Conservation (phyloP, 2,113 vertebrate species). For the Chaetodon auriga region DNA sequence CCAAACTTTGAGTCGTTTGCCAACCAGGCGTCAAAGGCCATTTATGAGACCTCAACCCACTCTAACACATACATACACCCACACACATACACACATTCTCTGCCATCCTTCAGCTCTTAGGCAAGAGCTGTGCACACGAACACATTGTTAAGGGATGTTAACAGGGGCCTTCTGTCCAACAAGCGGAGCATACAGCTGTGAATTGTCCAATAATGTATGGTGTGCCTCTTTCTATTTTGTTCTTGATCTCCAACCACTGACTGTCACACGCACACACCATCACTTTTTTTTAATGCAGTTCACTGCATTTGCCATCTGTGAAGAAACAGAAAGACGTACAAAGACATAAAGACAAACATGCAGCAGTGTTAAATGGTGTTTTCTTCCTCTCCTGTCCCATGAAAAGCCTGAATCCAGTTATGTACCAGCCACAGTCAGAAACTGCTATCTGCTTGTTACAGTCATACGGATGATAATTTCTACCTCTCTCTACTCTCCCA, state of each 20-base stretch:
- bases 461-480: no score
- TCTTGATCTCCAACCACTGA: not conserved
- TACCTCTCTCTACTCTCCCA: no score
- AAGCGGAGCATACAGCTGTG: not conserved
- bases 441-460: no score
- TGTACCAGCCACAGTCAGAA: not conserved
- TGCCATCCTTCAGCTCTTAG: not conserved
- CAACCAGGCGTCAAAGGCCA: slow-evolving; percentile 32
- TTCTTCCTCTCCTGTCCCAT: not conserved
- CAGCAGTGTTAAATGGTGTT: not conserved
- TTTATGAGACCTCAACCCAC: slow-evolving; percentile 16
- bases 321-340: not conserved
- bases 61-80: not conserved
- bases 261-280: not conserved
- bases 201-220: not conserved
- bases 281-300: not conserved
- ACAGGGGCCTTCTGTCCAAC: slow-evolving; percentile 17
- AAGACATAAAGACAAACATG: not conserved
- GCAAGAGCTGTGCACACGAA: not conserved
- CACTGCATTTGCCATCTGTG: not conserved
- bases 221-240: slow-evolving; percentile 2
- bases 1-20: slow-evolving; percentile 13
- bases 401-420: not conserved
- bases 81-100: not conserved
- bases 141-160: slow-evolving; percentile 9